Evolutionary conservation across 2,888 invertebrate species (phyloP).

Genomic region (Pollenia labialis): DNA sequence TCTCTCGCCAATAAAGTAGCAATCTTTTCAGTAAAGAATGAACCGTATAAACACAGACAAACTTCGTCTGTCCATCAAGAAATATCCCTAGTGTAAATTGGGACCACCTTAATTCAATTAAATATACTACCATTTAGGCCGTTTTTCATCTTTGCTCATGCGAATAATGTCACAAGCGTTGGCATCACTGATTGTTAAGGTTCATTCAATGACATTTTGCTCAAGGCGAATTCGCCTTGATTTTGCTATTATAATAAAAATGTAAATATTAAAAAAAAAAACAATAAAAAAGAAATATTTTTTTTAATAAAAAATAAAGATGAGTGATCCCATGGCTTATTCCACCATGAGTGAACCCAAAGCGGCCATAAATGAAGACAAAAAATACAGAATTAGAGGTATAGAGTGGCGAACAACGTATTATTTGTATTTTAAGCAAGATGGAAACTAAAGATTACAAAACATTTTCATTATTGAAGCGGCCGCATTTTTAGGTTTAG

Average conservation of each 20-base stretch:
- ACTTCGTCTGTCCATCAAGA: too few species aligned
- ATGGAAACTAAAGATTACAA: slow-evolving; percentile 37
- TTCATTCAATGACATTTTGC: slow-evolving; percentile 43
- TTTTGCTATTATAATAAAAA: slow-evolving; percentile 42
- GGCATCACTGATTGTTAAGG: background rate
- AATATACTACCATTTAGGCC: too few species aligned
- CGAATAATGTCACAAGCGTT: too few species aligned
- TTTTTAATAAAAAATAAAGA: slow-evolving; percentile 57
- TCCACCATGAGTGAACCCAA: slow-evolving; percentile 66
- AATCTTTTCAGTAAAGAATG: too few species aligned
- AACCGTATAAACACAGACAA: too few species aligned
- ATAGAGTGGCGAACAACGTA: background rate
- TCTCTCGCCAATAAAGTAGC: too few species aligned
- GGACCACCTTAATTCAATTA: too few species aligned
- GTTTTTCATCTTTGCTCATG: too few species aligned
- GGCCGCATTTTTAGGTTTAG: slow-evolving; percentile 82
- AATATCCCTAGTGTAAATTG: too few species aligned
- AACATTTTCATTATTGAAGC: slow-evolving; percentile 75
- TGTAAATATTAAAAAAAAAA: slow-evolving; percentile 49
- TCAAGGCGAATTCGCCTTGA: too few species aligned
- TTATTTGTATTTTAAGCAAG: background rate
- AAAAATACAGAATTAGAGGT: slow-evolving; percentile 72
- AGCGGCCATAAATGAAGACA: slow-evolving; percentile 52
- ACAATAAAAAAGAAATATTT: slow-evolving; percentile 29
- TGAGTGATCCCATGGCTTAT: slow-evolving; percentile 69